Percentiles rank a stretch among this genome's conserved stretches.
Conservation (phyloP, 2,797 vertebrate genomes). For the Denticeps clupeoides region DNA sequence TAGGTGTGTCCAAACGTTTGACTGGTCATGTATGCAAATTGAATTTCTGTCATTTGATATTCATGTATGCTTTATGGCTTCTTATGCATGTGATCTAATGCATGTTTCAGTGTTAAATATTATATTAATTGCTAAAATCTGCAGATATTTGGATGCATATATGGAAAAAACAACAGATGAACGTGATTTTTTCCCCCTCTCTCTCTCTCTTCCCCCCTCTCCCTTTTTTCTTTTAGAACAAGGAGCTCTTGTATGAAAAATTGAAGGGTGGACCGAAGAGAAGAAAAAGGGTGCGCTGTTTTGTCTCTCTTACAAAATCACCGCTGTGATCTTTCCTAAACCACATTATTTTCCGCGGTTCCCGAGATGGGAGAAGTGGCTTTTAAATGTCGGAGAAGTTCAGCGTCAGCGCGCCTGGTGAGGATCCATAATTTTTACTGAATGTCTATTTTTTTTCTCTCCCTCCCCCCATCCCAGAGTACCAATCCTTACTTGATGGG, state of each 20-base stretch:
- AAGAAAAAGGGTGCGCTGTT: constrained; percentile 78
- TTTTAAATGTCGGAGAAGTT: neutral
- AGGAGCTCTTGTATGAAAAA: constrained; percentile 87
- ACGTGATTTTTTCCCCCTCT: too few species aligned
- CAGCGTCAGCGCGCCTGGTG: neutral
- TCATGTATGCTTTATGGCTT: too few species aligned
- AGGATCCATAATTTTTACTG: neutral
- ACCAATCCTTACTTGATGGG: constrained; percentile 90
- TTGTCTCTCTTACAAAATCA: constrained; percentile 3
- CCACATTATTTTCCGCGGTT: neutral
- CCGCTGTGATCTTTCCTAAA: neutral
- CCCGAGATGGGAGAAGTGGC: neutral
- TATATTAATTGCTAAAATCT: too few species aligned
- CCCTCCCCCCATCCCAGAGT: constrained; percentile 59
- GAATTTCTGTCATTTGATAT: too few species aligned
- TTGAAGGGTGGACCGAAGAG: constrained; percentile 79
- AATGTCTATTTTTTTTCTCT: neutral
- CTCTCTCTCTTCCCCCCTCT: constrained; percentile 8
- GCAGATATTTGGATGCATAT: too few species aligned
- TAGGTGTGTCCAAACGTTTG: too few species aligned
- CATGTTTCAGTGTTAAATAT: too few species aligned
- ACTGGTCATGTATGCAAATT: too few species aligned
- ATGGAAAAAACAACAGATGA: too few species aligned
- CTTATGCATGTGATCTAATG: too few species aligned
- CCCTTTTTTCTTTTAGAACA: constrained; percentile 65